A percentile compares a stretch with the other conserved stretches of the same genome.
These are phyloP conservation scores for Chirona hameri DNA, from an alignment of 2,888 invertebrate genomes.

Conservation along the genomic window DNA sequence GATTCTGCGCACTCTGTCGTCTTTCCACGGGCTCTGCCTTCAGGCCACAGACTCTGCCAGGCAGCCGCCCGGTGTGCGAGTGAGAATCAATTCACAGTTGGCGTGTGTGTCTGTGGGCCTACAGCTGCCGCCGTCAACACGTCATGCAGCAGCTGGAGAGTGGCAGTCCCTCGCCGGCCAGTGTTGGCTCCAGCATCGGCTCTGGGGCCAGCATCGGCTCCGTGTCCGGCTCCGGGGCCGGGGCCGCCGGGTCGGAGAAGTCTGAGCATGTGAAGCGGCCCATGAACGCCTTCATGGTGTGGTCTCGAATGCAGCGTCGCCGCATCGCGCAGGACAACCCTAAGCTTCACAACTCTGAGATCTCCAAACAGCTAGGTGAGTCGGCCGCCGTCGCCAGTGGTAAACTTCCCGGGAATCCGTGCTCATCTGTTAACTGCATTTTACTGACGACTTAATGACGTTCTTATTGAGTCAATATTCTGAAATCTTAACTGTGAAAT, in stretches of 20 bases:
- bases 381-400: not conserved
- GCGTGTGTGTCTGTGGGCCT: too few species aligned
- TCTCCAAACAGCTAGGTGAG: constrained; percentile 66
- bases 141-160: not conserved
- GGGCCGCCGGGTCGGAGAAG: constrained; percentile 24
- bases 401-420: not conserved
- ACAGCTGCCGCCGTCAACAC: not conserved
- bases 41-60: too few species aligned
- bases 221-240: constrained; percentile 34
- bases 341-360: constrained; percentile 64
- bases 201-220: constrained; percentile 36
- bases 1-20: too few species aligned
- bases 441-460: too few species aligned
- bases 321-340: constrained; percentile 93
- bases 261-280: constrained; percentile 80
- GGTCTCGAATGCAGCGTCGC: constrained; percentile 85
- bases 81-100: too few species aligned
- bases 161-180: constrained; percentile 37
- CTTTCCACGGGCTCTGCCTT: too few species aligned
- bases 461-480: too few species aligned
- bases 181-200: constrained; percentile 37
- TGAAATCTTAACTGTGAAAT: too few species aligned
- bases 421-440: too few species aligned
- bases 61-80: too few species aligned
- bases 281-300: constrained; percentile 98